Evolutionary conservation across 2,113 vertebrate species (phyloP).

Genomic region (Salvator merianae): DNA sequence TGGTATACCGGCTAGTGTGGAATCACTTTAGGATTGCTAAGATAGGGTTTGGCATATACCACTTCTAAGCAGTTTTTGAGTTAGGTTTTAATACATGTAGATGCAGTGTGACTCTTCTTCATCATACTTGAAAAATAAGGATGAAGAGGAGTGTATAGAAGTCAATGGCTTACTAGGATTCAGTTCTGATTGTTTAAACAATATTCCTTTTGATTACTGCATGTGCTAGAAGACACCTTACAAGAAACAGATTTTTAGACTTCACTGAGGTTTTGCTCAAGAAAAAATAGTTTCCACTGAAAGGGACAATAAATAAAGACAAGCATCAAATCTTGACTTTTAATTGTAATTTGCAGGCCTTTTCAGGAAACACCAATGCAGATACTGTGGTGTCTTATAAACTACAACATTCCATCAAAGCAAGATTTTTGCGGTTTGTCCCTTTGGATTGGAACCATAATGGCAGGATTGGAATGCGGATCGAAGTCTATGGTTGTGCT

Average conservation of each 20-base stretch:
- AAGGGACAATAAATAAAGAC: not conserved
- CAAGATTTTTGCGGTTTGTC: constrained; percentile 82
- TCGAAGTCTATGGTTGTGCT: constrained; percentile 84
- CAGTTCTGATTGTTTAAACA: too few relatives aligned
- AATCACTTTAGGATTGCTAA: too few relatives aligned
- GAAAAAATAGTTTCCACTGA: not conserved
- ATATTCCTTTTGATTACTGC: too few relatives aligned
- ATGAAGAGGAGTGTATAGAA: too few relatives aligned
- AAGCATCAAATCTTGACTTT: not conserved
- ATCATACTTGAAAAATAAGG: too few relatives aligned
- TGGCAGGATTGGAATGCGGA: constrained; percentile 86
- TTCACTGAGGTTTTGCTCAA: not conserved
- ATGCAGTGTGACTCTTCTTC: too few relatives aligned
- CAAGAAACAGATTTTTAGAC: not conserved
- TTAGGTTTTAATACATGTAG: too few relatives aligned
- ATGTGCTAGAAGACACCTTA: not conserved
- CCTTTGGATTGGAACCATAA: constrained; percentile 85
- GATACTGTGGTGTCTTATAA: constrained; percentile 84
- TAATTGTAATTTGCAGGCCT: constrained; percentile 72
- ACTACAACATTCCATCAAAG: constrained; percentile 83
- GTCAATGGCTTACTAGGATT: not conserved
- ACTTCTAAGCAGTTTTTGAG: too few relatives aligned
- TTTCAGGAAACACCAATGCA: constrained; percentile 86
- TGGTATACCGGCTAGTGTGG: too few relatives aligned
- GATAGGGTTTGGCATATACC: too few relatives aligned